Evolutionary conservation across 2,797 vertebrate species (phyloP), one percentile per base, ranked within the genome.

Genomic region (Chelmon rostratus): DNA sequence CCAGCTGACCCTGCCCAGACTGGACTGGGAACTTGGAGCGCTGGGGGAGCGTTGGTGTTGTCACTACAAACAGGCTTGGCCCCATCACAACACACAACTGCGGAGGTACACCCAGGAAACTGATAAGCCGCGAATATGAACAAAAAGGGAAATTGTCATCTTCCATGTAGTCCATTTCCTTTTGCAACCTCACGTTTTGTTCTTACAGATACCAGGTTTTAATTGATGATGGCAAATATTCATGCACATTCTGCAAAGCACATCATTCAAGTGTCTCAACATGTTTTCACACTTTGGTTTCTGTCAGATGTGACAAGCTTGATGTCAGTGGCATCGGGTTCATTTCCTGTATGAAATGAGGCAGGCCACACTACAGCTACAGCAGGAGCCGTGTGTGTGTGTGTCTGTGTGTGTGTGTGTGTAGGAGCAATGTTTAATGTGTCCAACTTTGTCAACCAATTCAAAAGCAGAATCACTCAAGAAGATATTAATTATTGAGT

Each of bases 271-370:
- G 28, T 52, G 5, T 65, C 56, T 62, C 18, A 70, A 68, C 9
- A 53, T 61, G 9, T 53, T 33, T 53, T 76, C 35, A 73, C 64
- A 54, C 15, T 49, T 64, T 68, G 47, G 11, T 52, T 62, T 75
- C 23, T 57, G 38, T 25, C 40, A 76, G 35, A 74, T 3, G 21
- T 66, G 62, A 59, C 21, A 65, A 73, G 74, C 33, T 21, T 47
- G 64, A 76, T 33, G 6, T 54, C n/a, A 47, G n/a, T n/a, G 62
- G 73, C 50, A 61, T 21, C 13, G 49, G 31, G 1, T 76, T 40
- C 3, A 58, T 82, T 90, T 84, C 80, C 78, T 90, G 63, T 72
- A 1, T 72, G 58, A 73, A 82, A 78, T 64, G 5, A 68, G 40
- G n/a, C n/a, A 68, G 40, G 56, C 52, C 38, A 49, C n/a, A 0